These are phyloP conservation scores for Paralichthys olivaceus DNA, from an alignment of 2,113 vertebrate genomes.

Conservation along the genomic window DNA sequence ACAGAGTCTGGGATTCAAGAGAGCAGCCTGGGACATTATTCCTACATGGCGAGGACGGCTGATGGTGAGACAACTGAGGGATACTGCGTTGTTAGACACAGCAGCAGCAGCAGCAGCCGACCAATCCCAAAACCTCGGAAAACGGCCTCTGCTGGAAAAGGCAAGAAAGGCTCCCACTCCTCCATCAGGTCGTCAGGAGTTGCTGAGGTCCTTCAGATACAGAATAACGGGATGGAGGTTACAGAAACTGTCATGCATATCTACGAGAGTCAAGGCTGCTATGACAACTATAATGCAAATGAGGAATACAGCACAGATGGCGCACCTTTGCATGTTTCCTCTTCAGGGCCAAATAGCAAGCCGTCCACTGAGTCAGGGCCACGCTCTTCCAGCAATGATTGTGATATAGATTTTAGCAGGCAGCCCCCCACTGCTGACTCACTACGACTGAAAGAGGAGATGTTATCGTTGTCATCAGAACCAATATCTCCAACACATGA, in stretches of 20 bases:
- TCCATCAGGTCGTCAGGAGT: conserved; percentile 71
- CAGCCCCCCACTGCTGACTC: conserved; percentile 63
- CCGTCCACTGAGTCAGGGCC: conserved; percentile 47
- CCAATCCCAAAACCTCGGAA: conserved; percentile 81
- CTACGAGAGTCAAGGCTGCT: conserved; percentile 72
- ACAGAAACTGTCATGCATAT: conserved; percentile 80
- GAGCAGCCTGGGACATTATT: conserved; percentile 84
- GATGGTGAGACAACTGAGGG: conserved; percentile 83
- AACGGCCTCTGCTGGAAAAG: conserved; percentile 69
- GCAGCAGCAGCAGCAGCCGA: conserved; percentile 84
- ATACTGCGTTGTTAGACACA: conserved; percentile 84
- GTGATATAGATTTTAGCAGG: conserved; percentile 67
- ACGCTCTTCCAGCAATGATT: conserved; percentile 64
- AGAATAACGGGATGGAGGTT: conserved; percentile 74
- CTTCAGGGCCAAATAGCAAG: conserved; percentile 43
- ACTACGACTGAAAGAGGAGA: conserved; percentile 68
- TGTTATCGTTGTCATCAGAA: conserved; percentile 78
- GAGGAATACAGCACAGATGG: conserved; percentile 53
- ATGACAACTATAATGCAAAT: conserved; percentile 74
- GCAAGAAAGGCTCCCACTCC: conserved; percentile 47
- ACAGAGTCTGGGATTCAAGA: conserved; percentile 86
- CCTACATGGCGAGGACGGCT: conserved; percentile 83
- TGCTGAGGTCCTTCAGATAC: conserved; percentile 81
- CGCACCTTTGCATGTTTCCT: conserved; percentile 37
- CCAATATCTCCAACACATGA: conserved; percentile 33